Conservation (phyloP, 2,113 vertebrate genomes). For the Empidonax traillii region DNA sequence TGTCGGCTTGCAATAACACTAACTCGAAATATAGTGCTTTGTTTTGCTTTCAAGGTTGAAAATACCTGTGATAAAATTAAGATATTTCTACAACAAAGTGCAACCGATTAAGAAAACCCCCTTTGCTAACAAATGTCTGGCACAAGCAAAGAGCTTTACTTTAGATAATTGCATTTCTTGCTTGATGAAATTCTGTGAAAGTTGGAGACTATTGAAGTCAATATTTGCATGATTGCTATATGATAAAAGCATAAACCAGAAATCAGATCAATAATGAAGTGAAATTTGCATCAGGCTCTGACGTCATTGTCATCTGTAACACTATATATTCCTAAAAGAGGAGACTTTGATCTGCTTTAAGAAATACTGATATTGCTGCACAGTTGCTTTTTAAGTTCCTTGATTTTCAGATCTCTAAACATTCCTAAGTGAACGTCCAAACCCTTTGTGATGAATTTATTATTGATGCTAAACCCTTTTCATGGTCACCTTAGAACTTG, state of each 20-base stretch:
- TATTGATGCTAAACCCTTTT: background rate
- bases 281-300: background rate
- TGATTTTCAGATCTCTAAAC: background rate
- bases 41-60: background rate
- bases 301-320: background rate
- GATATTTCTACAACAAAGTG: background rate
- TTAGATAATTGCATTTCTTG: background rate
- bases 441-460: background rate
- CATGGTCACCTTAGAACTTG: background rate
- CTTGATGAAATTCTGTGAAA: background rate
- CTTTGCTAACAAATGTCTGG: background rate
- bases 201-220: background rate
- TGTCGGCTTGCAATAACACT: background rate
- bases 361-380: background rate
- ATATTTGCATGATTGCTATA: background rate
- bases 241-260: background rate
- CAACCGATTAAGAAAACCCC: background rate
- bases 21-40: background rate
- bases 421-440: background rate
- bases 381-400: background rate
- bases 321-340: background rate
- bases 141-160: background rate
- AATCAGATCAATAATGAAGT: background rate
- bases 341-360: background rate
- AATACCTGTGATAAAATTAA: background rate